phyloP scores from a whole-genome alignment of 2,797 vertebrate genomes.

The Cercopithecus neglectus region DNA sequence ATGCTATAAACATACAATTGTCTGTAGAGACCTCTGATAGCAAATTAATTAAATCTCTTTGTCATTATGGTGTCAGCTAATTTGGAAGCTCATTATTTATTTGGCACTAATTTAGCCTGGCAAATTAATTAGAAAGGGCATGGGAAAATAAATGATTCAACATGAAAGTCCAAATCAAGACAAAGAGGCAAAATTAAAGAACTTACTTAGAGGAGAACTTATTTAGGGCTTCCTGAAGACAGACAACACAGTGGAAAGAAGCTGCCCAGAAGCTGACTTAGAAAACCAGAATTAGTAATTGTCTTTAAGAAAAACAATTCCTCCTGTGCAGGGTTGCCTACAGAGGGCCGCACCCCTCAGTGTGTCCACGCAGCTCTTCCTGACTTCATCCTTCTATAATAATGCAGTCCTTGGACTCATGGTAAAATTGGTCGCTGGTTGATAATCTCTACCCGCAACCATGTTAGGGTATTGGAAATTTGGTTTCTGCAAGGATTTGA shows the following conservation, averaged over 20 bases:
- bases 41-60: constrained; percentile 84
- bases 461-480: neutral
- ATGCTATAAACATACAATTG: constrained; percentile 73
- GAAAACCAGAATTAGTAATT: neutral
- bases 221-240: neutral
- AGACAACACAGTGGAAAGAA: neutral
- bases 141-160: constrained; percentile 81
- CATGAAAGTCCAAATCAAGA: constrained; percentile 81
- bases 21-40: constrained; percentile 73
- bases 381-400: neutral
- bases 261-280: neutral
- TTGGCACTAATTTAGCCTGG: constrained; percentile 85
- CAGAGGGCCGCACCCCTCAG: neutral
- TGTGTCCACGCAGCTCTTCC: neutral
- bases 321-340: neutral
- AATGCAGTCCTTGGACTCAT: neutral
- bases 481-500: neutral
- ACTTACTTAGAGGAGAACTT: constrained; percentile 58
- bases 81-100: constrained; percentile 86
- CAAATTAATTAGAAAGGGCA: constrained; percentile 85
- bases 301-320: neutral
- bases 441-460: neutral
- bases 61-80: constrained; percentile 78
- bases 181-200: constrained; percentile 77
- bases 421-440: neutral